Evolutionary conservation across 2,888 invertebrate species (phyloP), one percentile per base, ranked within the genome.

Genomic region (Eupsilia transversa): DNA sequence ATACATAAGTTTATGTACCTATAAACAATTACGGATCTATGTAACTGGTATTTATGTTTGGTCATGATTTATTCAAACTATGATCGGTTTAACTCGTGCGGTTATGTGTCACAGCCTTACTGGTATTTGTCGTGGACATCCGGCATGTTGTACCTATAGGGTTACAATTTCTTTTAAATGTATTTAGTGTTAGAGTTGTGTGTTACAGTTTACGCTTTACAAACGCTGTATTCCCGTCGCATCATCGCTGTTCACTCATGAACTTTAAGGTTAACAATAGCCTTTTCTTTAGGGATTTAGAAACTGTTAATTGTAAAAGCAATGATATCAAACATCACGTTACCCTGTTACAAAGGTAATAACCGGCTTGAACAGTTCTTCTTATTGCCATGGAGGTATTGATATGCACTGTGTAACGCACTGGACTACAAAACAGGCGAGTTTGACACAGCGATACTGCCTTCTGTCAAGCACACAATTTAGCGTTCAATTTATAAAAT

Each of bases 11-110:
- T n/a, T n/a, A n/a, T n/a, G n/a, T n/a, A n/a, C n/a, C n/a, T n/a
- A 41, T 14, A 71, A 72, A 60, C 52, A 43, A 5, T 72, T n/a
- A 72, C 60, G 52, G 73, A 72, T 70, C 14, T 72, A n/a, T n/a
- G n/a, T 49, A 57, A 12, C 38, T 3, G 41, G 20, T 41, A 59
- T 41, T 49, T 35, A n/a, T 14, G 33, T 43, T 23, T 49, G 30
- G 61, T 76, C 77, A 66, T 59, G 41, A 61, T 43, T 74, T 33
- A 27, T 60, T 41, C 9, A 12, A 38, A 54, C 23, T 46, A 33
- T 33, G 38, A 33, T 43, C 20, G 52, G 52, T 35, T 38, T 68
- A 27, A 33, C 7, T 38, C 0, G 9, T 65, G 52, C 3, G 33
- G 33, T 71, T 33, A 75, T 69, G 74, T 67, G 67, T 74, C 76